Evolutionary conservation across 2,797 vertebrate genomes (phyloP).

Genomic region (Zenarchopterus dispar): DNA sequence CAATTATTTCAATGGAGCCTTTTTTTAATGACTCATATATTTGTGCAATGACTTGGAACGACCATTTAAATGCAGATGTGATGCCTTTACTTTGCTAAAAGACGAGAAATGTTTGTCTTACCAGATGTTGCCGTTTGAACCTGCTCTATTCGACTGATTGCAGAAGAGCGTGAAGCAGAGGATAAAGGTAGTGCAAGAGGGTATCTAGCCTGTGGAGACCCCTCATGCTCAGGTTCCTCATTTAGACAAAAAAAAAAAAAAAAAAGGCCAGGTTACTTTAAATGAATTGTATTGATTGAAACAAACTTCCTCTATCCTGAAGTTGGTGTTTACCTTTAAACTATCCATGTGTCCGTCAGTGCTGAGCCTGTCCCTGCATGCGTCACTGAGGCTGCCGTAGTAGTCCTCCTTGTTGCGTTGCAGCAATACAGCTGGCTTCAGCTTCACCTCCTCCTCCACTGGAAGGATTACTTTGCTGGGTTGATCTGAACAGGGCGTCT

Average conservation of each 20-base stretch:
- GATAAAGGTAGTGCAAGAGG: slow-evolving; percentile 45
- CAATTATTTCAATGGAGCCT: background rate
- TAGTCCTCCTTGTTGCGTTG: slow-evolving; percentile 73
- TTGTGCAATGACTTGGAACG: background rate
- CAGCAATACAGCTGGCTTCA: slow-evolving; percentile 55
- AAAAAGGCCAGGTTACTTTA: background rate
- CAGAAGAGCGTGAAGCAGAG: slow-evolving; percentile 19
- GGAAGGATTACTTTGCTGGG: slow-evolving; percentile 48
- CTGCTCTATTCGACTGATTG: slow-evolving; percentile 55
- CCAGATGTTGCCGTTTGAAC: slow-evolving; percentile 74
- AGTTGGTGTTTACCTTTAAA: slow-evolving; percentile 72
- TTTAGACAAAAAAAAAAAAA: slow-evolving; percentile 17
- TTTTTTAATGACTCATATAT: background rate
- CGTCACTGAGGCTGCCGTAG: slow-evolving; percentile 76
- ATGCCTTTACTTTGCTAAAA: slow-evolving; percentile 24
- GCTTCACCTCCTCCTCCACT: slow-evolving; percentile 58
- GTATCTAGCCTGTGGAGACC: slow-evolving; percentile 74
- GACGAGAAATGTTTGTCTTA: slow-evolving; percentile 55
- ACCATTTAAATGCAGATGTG: background rate
- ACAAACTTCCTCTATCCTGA: background rate
- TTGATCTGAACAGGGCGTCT: slow-evolving; percentile 51
- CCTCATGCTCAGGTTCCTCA: slow-evolving; percentile 78
- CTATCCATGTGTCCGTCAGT: slow-evolving; percentile 72
- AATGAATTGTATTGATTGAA: background rate
- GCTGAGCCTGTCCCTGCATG: slow-evolving; percentile 43